These are phyloP conservation scores for Tuta absoluta DNA, from an alignment of 2,888 invertebrate genomes.

Conservation along the genomic window DNA sequence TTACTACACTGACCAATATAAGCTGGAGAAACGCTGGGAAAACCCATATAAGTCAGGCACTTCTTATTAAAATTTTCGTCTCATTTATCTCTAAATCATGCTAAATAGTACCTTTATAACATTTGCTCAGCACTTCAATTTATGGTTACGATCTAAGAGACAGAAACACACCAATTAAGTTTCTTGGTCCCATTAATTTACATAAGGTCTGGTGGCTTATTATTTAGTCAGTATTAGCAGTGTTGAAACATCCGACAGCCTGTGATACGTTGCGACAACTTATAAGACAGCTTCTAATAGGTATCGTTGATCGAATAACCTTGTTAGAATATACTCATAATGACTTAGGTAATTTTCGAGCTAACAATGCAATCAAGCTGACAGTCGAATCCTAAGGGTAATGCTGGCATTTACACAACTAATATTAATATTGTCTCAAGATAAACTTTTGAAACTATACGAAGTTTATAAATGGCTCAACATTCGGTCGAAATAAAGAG, in stretches of 20 bases:
- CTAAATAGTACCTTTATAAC: background rate
- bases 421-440: constrained; percentile 31
- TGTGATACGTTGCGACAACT: constrained; percentile 52
- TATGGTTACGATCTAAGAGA: constrained; percentile 19
- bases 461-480: constrained; percentile 28
- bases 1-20: constrained; percentile 15
- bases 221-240: constrained; percentile 58
- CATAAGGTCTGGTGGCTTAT: constrained; percentile 57
- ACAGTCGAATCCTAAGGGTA: constrained; percentile 45
- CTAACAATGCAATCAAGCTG: constrained; percentile 40
- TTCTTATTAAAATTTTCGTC: background rate
- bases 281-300: constrained; percentile 56
- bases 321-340: constrained; percentile 46
- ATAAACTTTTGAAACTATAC: constrained; percentile 10
- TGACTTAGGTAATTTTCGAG: constrained; percentile 64
- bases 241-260: constrained; percentile 71
- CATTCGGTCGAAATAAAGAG: constrained; percentile 55
- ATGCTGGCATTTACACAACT: constrained; percentile 37
- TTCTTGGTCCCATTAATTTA: constrained; percentile 52
- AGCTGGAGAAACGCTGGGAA: background rate
- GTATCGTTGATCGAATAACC: constrained; percentile 66
- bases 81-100: background rate
- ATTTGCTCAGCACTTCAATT: constrained; percentile 8
- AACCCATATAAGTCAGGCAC: background rate
- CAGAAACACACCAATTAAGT: constrained; percentile 37